Conservation (phyloP, 2,797 vertebrate genomes). For the Mus caroli region DNA sequence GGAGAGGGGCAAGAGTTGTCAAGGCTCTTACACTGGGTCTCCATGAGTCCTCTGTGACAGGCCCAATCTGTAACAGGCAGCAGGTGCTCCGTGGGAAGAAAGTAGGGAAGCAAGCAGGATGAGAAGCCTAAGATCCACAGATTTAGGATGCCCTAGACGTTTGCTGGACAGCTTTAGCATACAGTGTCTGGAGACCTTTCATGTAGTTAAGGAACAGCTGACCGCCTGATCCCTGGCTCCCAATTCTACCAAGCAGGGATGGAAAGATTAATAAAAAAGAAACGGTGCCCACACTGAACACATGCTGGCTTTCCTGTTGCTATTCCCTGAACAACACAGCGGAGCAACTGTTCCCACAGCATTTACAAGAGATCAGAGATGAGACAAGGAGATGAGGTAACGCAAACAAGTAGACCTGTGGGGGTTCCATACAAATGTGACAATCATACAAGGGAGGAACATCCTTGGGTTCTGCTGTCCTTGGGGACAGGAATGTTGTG, state of each 20-base stretch:
- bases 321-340: not conserved
- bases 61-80: not conserved
- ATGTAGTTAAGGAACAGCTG: not conserved
- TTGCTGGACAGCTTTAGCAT: not conserved
- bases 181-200: not conserved
- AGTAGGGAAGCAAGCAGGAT: not conserved
- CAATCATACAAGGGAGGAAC: not conserved
- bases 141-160: not conserved
- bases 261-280: constrained; percentile 9
- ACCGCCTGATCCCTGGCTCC: not conserved
- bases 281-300: not conserved
- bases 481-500: not conserved
- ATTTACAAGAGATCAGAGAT: not conserved
- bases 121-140: not conserved
- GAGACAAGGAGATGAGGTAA: not conserved
- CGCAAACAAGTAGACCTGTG: too few relatives aligned
- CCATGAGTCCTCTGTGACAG: not conserved
- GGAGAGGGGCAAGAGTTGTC: not conserved
- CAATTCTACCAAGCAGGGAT: not conserved
- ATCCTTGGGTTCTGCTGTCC: not conserved
- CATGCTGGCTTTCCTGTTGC: not conserved
- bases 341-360: not conserved
- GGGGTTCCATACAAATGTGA: not conserved
- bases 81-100: not conserved
- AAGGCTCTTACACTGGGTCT: not conserved